A percentile compares a stretch with the other conserved stretches of the same genome.
phyloP scores from a whole-genome alignment of 37 sponge, comb jelly and placozoan genomes.

The Spongilla lacustris region DNA sequence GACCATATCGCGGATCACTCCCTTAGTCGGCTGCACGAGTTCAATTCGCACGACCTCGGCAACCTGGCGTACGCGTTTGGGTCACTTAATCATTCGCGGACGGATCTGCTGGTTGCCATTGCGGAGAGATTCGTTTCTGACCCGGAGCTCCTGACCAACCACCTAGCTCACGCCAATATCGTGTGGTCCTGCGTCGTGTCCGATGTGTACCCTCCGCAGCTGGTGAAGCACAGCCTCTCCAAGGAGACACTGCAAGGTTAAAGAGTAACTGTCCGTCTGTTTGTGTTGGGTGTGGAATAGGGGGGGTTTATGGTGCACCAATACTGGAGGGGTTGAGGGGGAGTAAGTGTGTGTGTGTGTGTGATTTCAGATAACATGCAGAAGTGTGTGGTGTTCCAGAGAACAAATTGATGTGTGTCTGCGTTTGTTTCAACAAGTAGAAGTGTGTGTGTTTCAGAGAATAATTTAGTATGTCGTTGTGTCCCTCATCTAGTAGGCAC shows the following conservation, averaged over 20 bases:
- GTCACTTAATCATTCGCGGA: conserved; percentile 20
- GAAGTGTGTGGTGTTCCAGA: no score
- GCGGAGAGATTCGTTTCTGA: conserved; percentile 4
- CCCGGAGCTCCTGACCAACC: neutral
- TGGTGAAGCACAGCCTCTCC: conserved; percentile 15
- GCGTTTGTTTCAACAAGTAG: no score
- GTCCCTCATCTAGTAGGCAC: no score
- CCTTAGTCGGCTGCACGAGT: neutral
- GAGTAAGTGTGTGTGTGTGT: neutral
- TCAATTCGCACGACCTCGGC: conserved; percentile 41
- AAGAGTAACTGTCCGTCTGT: no score
- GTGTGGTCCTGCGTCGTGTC: conserved; percentile 37
- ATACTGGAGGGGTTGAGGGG: neutral
- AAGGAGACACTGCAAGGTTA: neutral
- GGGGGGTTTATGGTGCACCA: neutral
- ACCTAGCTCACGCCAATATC: conserved; percentile 15
- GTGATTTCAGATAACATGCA: neutral
- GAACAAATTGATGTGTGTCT: neutral
- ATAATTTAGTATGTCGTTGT: no score
- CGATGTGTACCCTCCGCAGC: conserved; percentile 21
- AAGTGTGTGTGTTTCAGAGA: no score
- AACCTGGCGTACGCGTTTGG: conserved; percentile 41
- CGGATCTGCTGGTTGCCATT: conserved; percentile 9
- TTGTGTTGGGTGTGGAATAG: no score
- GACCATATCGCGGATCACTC: conserved; percentile 13